Base-by-base conservation (phyloP, 1,140 invertebrate species). In the Caenorhabditis briggsae region DNA sequence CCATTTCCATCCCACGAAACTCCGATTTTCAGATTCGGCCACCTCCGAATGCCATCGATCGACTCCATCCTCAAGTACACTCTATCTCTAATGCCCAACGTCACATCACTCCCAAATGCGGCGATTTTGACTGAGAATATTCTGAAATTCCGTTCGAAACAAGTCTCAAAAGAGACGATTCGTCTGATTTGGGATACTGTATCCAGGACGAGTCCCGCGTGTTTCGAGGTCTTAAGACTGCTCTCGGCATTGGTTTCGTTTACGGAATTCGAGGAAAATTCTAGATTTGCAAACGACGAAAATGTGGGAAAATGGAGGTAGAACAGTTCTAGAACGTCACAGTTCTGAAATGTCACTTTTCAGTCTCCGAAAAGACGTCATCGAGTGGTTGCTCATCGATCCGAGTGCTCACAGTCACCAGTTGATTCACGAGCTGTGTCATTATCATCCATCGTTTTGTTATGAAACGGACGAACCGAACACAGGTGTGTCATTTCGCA, bases 41-140 rank as follows among this genome's bases (percentile, higher is more conserved):
- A 46, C 16, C 12, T 16, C 16, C 12, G n/a, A 46, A 18, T 78
- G 1, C 70, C 70, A 11, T 43, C 70, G 6, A 78, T 78, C 20
- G 70, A 78, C n/a, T 78, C 70, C 20, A 78, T 78, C 50, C 46
- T 78, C 43, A 78, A 78, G 14, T 78, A 78, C 23, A 20, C 70
- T 8, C 20, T 78, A 12, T 46, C n/a, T 23, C 20, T 78, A 5
- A 78, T 78, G 43, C 70, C 43, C 3, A 78, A 70, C 46, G 14
- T 48, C 41, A 25, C 18, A n/a, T 70, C 70, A 12, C 70, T 78
- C 50, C 70, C 70, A 3, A 50, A 23, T 50, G 70, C 70, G 9
- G 70, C 70, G 6, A 20, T 23, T 1, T 23, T 78, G 46, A 50
- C 70, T 8, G 70, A 78, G 23, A 78, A 12, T 12, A 78, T 78